Evolutionary conservation across 2,113 vertebrate species (phyloP).

Genomic region (Neolamprologus variostigma): DNA sequence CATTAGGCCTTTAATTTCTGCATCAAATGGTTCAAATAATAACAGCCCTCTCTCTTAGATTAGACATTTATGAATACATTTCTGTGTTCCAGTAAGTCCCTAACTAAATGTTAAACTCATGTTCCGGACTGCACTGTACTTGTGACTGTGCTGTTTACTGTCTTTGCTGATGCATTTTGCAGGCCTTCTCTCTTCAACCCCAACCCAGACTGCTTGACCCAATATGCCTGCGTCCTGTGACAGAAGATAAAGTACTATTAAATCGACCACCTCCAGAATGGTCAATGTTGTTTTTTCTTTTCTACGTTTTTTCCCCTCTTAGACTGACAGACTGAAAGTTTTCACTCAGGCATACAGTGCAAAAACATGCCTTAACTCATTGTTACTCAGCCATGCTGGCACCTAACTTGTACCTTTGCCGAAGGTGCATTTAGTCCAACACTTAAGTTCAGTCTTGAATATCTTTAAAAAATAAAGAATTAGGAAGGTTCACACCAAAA

Average conservation of each 20-base stretch:
- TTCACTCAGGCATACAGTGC: neutral
- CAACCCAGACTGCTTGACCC: neutral
- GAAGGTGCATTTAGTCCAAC: neutral
- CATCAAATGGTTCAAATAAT: neutral
- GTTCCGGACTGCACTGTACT: neutral
- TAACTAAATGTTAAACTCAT: neutral
- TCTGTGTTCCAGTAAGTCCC: neutral
- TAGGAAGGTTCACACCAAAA: neutral
- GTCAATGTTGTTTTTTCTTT: neutral
- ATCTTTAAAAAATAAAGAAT: neutral
- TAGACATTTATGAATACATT: neutral
- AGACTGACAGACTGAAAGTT: neutral
- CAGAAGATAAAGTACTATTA: neutral
- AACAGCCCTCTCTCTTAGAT: neutral
- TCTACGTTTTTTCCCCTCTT: neutral
- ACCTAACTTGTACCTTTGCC: neutral
- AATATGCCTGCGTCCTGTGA: neutral
- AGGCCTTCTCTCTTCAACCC: neutral
- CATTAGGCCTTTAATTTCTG: neutral
- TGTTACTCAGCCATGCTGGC: neutral
- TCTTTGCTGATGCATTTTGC: neutral
- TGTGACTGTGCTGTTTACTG: neutral
- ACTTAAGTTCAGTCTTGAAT: neutral
- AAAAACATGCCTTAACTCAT: neutral
- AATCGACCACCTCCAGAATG: neutral